Base-by-base conservation (phyloP, 2,113 vertebrate genomes). In the Chinchilla lanigera region DNA sequence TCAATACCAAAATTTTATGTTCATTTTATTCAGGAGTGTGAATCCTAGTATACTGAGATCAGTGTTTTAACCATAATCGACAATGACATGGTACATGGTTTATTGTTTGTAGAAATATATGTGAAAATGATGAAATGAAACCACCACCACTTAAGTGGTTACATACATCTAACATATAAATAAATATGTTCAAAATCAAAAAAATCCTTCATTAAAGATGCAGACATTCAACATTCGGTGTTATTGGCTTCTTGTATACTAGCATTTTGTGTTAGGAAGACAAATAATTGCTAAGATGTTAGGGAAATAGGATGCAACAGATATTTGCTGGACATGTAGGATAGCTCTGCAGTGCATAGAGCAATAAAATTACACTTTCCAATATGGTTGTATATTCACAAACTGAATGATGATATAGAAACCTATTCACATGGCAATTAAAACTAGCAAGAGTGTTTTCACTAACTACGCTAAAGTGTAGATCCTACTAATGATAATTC, bases 181-280 rank as follows among this genome's bases (percentile, higher is more conserved):
- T 78, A 93, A 96, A 94, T 52, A 83, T 41, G 9, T 80, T 92
- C 41, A 88, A 95, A 96, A 92, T 61, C 84, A 84, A n/a, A 84
- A 86, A 44, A 77, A 7, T 80, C 83, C 14, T 84, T 86, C 65
- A 10, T 88, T 35, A 94, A 83, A 77, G 77, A 87, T 50, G 47
- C 58, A 90, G 52, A 81, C 20, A 67, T 90, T 63, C 22, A 88
- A 22, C 50, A 82, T 94, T 88, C 69, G 24, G 5, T 86, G 17
- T 38, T 90, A 22, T 69, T 60, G 61, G 61, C n/a, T 85, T 84
- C n/a, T 80, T 82, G 3, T 69, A 50, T 83, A 87, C 50, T 17
- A 93, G 2, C n/a, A 77, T 30, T 85, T 60, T 47, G 26, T 38
- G 26, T 73, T 69, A 3, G 26, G 80, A 73, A 90, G 71, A 91